These are phyloP conservation scores for Lottia scabra DNA, from an alignment of 2,888 invertebrate genomes.

Conservation along the genomic window DNA sequence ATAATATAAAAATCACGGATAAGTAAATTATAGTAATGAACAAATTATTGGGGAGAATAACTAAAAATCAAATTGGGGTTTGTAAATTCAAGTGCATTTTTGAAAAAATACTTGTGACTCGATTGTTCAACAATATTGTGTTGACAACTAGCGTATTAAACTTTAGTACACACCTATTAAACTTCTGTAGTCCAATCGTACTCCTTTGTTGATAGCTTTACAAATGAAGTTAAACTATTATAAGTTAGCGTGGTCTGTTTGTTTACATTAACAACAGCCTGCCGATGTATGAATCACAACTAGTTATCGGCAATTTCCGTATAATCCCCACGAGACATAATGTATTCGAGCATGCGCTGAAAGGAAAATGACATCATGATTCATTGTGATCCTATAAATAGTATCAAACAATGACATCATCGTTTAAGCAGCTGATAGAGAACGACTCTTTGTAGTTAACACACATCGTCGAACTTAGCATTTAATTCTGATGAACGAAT, in stretches of 20 bases:
- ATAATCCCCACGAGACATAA: no score
- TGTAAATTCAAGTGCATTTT: no score
- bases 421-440: neutral
- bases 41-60: no score
- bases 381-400: neutral
- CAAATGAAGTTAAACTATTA: neutral
- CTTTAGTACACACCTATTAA: neutral
- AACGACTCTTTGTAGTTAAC: neutral
- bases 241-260: neutral
- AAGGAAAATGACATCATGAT: conserved; percentile 2
- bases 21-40: no score
- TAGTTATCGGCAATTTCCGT: neutral
- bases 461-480: no score
- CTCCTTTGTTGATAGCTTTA: no score
- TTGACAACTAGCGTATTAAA: neutral
- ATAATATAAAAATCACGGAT: no score
- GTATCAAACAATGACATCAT: conserved; percentile 3
- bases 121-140: neutral
- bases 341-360: neutral
- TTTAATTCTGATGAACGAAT: no score
- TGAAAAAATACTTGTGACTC: no score
- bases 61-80: no score
- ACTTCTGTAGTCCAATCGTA: neutral
- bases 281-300: neutral
- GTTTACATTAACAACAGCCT: neutral